Percentiles rank a stretch among this genome's conserved stretches.
Evolutionary conservation across 2,888 invertebrate genomes (phyloP).

Genomic region (Endotricha flammealis): DNA sequence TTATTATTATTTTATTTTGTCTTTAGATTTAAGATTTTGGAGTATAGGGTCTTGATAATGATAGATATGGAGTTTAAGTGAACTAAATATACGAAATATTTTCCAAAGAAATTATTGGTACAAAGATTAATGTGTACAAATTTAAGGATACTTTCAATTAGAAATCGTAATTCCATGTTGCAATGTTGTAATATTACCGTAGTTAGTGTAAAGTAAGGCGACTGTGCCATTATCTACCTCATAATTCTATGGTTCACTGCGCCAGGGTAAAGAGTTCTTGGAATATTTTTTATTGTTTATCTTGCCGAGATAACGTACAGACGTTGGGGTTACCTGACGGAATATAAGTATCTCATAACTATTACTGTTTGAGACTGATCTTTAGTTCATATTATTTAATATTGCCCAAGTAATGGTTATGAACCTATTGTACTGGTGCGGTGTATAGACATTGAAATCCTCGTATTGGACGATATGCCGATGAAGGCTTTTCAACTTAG

Average conservation of each 20-base stretch:
- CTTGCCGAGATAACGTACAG: conserved; percentile 43
- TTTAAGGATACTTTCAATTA: conserved; percentile 58
- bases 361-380: conserved; percentile 61
- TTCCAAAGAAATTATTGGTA: conserved; percentile 77
- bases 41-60: conserved; percentile 50
- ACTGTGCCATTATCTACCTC: conserved; percentile 73
- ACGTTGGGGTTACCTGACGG: conserved; percentile 28
- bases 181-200: conserved; percentile 66
- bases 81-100: conserved; percentile 45
- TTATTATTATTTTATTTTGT: conserved; percentile 74
- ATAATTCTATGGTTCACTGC: conserved; percentile 43
- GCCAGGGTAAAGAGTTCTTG: conserved; percentile 69
- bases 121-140: conserved; percentile 75
- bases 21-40: conserved; percentile 49
- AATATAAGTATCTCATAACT: conserved; percentile 26
- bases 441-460: background rate
- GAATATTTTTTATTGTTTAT: conserved; percentile 59
- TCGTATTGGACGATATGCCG: background rate
- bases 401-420: background rate
- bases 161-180: conserved; percentile 66
- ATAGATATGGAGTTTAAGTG: conserved; percentile 35
- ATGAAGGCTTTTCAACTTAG: conserved; percentile 1
- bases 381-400: conserved; percentile 29
- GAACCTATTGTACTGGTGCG: conserved; percentile 1
- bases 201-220: conserved; percentile 61